Evolutionary conservation across 2,888 invertebrate species (phyloP), one percentile per base, ranked within the genome.

Genomic region (Colostygia pectinataria): DNA sequence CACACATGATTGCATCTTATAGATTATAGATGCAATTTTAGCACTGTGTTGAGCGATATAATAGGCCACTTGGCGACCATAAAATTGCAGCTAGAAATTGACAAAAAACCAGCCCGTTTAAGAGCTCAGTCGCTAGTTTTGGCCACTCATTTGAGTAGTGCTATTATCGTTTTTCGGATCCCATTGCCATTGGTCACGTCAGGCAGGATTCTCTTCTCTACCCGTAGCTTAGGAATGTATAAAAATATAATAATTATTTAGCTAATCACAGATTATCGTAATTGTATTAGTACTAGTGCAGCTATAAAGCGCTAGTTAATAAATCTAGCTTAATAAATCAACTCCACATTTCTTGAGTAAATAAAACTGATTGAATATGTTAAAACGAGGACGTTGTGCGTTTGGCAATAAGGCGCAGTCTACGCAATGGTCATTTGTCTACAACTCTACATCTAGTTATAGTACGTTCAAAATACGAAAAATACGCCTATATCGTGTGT

Each of bases 171-270:
- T 39, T 36, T 36, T 31, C 9, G 15, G 15, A 18, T 6, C 9
- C 24, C 13, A 36, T 31, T 40, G 31, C 12, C 34, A 1, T 8
- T 50, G 34, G 31, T 18, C 54, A 46, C 57, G n/a, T n/a, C n/a
- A n/a, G n/a, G n/a, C n/a, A n/a, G n/a, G n/a, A n/a, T n/a, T n/a
- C n/a, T n/a, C 60, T 65, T 57, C 7, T 62, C 73, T 82, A 89
- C 89, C 89, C 88, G 88, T 88, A 85, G 71, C 71, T 66, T 67
- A 85, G 89, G 88, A 89, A 89, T 89, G 88, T 88, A 88, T 67
- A 85, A 85, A 86, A 86, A 87, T 88, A 86, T 78, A 76, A 86
- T 77, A 74, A 77, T 77, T 76, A 77, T 74, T 78, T 63, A 68
- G 71, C 71, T 67, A 76, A 86, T 83, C 85, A 88, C 84, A 87